Evolutionary conservation across 2,797 vertebrate genomes (phyloP).

Genomic region (Mareca penelope): DNA sequence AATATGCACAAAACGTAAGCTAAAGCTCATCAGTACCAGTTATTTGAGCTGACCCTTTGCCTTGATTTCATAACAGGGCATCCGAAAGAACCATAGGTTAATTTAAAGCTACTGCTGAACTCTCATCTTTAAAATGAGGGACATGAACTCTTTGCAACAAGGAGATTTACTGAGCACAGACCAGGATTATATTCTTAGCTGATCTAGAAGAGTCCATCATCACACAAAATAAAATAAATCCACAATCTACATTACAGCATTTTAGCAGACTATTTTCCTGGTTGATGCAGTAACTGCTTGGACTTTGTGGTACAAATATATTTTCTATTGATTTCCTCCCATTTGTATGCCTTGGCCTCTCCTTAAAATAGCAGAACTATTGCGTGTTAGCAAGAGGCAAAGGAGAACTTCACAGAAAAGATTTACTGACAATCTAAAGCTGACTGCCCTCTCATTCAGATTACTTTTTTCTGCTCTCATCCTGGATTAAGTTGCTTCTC

Average conservation of each 20-base stretch:
- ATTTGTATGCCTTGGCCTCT: background rate
- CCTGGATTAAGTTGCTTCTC: slow-evolving; percentile 30
- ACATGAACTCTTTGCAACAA: background rate
- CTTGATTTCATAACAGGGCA: background rate
- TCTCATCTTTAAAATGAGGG: slow-evolving; percentile 28
- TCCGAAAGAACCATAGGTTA: background rate
- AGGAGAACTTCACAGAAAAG: background rate
- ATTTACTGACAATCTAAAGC: background rate
- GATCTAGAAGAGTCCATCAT: slow-evolving; percentile 10
- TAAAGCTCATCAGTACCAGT: background rate
- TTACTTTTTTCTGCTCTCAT: slow-evolving; percentile 1
- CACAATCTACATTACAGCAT: background rate
- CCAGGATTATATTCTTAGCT: slow-evolving; percentile 53
- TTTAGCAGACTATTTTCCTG: background rate
- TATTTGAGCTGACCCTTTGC: background rate
- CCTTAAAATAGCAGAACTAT: background rate
- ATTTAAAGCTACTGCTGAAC: slow-evolving; percentile 33
- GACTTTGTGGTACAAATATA: background rate
- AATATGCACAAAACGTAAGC: background rate
- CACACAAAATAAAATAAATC: slow-evolving; percentile 12
- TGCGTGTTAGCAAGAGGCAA: background rate
- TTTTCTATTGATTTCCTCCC: background rate
- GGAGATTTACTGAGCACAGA: slow-evolving; percentile 45
- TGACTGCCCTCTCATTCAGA: background rate
- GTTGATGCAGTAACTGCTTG: background rate